Evolutionary conservation across 2,888 invertebrate genomes (phyloP), one percentile per base, ranked within the genome.

Genomic region (Stegophylla sp.): DNA sequence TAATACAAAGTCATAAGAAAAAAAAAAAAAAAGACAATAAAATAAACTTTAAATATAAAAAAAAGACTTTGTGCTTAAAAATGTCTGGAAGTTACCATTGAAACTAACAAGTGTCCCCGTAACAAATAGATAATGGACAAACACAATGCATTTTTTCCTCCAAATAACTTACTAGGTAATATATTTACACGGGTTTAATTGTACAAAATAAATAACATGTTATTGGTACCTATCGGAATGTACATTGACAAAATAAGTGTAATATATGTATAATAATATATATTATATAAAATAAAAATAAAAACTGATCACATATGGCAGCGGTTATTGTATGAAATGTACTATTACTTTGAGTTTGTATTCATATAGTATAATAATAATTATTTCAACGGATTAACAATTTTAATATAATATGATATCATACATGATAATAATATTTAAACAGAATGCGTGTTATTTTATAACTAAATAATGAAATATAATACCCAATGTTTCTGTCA

Each of bases 401-500:
- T 61, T 61, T 48, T 4, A 61, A 56, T 56, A 75, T 41, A 51
- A 51, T 61, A 28, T 48, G 26, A 15, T 28, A 51, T 51, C 69
- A 34, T 69, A 53, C 15, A 72, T 53, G 43, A 79, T 79, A 79
- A 61, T 79, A 71, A 61, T 71, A 71, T 79, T 71, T 61, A 61
- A 79, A 79, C 61, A 63, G 71, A 61, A 79, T 79, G 71, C 3
- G 51, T 34, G 48, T 34, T 23, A 34, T 43, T 45, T 59, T 59
- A 79, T n/a, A 79, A 79, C 79, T 79, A 79, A 79, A 71, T 79
- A 79, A 79, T 79, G 79, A 79, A 61, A 41, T 79, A 79, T 79
- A 79, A 79, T 79, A 79, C 79, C 79, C 79, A 79, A 69, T 79
- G 79, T 79, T 79, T 71, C 79, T 71, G 79, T 79, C 79, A 79